Conservation (phyloP, 2,888 invertebrate genomes). For the Smittia sp. region DNA sequence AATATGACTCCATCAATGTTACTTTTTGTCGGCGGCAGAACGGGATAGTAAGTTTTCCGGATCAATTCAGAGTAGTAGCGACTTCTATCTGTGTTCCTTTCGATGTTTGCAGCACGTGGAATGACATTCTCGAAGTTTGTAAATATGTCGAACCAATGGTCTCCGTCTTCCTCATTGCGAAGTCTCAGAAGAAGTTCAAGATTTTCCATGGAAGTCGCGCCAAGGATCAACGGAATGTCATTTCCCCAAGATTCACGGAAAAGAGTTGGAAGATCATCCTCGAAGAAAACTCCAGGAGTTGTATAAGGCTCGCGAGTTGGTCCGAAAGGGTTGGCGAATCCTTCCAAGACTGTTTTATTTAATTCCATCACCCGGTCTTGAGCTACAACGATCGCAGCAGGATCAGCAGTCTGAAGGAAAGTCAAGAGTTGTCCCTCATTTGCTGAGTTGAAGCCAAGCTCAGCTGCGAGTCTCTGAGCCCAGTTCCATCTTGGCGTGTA, state of each 20-base stretch:
- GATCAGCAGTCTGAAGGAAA: slow-evolving; percentile 48
- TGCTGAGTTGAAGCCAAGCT: neutral
- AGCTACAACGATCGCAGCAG: neutral
- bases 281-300: slow-evolving; percentile 48
- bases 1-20: slow-evolving; percentile 41
- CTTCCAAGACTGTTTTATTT: too few relatives aligned
- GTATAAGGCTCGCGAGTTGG: slow-evolving; percentile 51
- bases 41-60: slow-evolving; percentile 15
- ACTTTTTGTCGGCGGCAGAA: neutral
- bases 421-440: slow-evolving; percentile 46
- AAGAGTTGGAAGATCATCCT: slow-evolving; percentile 46
- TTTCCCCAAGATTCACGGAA: slow-evolving; percentile 49
- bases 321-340: slow-evolving; percentile 48
- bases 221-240: neutral
- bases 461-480: neutral
- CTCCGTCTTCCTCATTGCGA: too few relatives aligned
- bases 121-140: neutral
- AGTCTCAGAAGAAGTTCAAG: neutral
- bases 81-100: slow-evolving; percentile 46
- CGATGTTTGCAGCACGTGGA: slow-evolving; percentile 45
- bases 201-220: neutral
- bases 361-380: too few relatives aligned
- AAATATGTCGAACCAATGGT: neutral
- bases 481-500: too few relatives aligned
- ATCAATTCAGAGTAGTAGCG: neutral